These are phyloP conservation scores for Bombus superbus DNA, from an alignment of 1,140 invertebrate species.

Conservation along the genomic window DNA sequence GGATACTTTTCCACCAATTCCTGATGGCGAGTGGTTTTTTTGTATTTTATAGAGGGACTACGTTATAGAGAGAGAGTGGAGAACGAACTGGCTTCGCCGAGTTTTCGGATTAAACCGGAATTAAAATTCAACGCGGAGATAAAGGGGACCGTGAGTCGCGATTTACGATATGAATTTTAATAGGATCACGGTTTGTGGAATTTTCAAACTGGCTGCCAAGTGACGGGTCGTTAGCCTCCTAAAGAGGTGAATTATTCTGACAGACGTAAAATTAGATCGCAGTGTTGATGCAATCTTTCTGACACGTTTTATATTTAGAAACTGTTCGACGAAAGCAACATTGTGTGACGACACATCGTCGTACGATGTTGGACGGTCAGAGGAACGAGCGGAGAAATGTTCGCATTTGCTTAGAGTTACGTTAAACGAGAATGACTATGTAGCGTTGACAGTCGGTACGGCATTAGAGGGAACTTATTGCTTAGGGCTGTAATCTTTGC, in stretches of 20 bases:
- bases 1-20: constrained; percentile 36
- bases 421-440: constrained; percentile 15
- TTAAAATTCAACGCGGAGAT: background rate
- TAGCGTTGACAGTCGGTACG: background rate
- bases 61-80: background rate
- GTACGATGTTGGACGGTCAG: too few relatives aligned
- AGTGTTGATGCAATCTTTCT: background rate
- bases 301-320: constrained; percentile 13
- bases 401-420: constrained; percentile 5
- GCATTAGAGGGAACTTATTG: background rate
- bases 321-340: background rate
- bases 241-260: background rate
- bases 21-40: constrained; percentile 21
- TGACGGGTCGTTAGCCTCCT: background rate
- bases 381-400: background rate
- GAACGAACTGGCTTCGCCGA: background rate
- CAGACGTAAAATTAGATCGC: constrained; percentile 10
- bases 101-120: constrained; percentile 1
- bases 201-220: constrained; percentile 1
- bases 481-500: background rate
- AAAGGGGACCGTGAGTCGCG: background rate
- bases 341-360: background rate
- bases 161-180: background rate
- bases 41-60: background rate
- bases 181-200: background rate